phyloP scores from a whole-genome alignment of 2,797 vertebrate genomes.

The Chaunax sp. region DNA sequence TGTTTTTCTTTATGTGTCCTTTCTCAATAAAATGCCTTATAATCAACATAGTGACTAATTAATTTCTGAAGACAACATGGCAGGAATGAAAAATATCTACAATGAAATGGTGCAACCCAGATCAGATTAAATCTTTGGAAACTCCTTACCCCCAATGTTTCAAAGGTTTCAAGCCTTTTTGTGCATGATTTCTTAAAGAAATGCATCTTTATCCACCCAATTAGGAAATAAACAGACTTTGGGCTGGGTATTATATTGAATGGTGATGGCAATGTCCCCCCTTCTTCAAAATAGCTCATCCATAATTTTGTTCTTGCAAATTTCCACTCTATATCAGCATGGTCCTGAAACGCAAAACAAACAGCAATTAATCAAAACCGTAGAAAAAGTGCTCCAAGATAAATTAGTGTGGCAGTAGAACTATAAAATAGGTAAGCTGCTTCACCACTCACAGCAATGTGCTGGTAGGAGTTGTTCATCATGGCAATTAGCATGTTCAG shows the following conservation, averaged over 20 bases:
- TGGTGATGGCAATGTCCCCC: conserved; percentile 94
- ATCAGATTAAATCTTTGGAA: conserved; percentile 16
- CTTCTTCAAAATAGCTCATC: conserved; percentile 99
- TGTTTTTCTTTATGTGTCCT: neutral
- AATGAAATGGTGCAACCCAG: neutral
- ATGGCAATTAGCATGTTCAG: conserved; percentile 99
- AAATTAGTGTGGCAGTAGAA: conserved; percentile 5
- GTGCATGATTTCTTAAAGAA: conserved; percentile 85
- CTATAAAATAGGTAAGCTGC: neutral
- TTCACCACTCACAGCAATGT: conserved; percentile 92
- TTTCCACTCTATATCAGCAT: conserved; percentile 99
- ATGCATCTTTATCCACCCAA: conserved; percentile 88
- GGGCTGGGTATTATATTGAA: conserved; percentile 98
- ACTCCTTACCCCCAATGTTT: conserved; percentile 90
- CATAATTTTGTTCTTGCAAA: conserved; percentile 98
- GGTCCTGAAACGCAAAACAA: conserved; percentile 85
- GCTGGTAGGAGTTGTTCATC: conserved; percentile 99
- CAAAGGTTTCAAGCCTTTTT: conserved; percentile 89
- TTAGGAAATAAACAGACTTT: conserved; percentile 92
- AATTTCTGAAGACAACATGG: conserved; percentile 1
- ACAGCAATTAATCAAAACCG: conserved; percentile 18
- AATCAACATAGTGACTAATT: neutral
- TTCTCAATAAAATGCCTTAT: conserved; percentile 10
- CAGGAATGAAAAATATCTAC: conserved; percentile 2
- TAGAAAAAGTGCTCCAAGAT: conserved; percentile 6